phyloP scores from a whole-genome alignment of 1,140 invertebrate species.

The Drosophila obscura region DNA sequence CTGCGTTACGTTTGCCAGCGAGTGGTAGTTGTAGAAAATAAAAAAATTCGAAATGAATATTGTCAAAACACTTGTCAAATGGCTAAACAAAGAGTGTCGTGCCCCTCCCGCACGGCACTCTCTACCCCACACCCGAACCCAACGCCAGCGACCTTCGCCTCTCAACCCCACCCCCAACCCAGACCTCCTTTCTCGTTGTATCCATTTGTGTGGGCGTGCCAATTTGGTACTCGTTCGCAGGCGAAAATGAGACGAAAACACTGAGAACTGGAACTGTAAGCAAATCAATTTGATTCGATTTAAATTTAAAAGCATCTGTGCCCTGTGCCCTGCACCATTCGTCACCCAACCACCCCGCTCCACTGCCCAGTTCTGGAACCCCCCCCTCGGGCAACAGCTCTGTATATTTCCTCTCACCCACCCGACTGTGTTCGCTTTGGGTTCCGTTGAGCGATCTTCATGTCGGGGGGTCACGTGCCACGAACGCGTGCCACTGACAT shows the following conservation, averaged over 20 bases:
- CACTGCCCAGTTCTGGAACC: background rate
- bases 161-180: conserved; percentile 27
- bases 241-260: conserved; percentile 11
- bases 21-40: conserved; percentile 23
- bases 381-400: background rate
- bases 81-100: conserved; percentile 65
- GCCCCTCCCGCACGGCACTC: conserved; percentile 7
- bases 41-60: conserved; percentile 68
- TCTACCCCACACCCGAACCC: conserved; percentile 6
- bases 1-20: too few species aligned
- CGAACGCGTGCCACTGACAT: conserved; percentile 74
- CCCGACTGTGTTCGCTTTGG: background rate
- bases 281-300: conserved; percentile 83
- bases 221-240: conserved; percentile 42
- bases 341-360: conserved; percentile 3
- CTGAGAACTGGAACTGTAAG: conserved; percentile 51
- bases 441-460: conserved; percentile 52
- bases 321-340: conserved; percentile 22
- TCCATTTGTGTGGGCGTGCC: conserved; percentile 46
- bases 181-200: background rate
- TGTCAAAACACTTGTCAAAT: conserved; percentile 83
- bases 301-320: conserved; percentile 81
- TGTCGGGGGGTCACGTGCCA: conserved; percentile 65
- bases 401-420: conserved; percentile 5
- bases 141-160: conserved; percentile 33